These are phyloP conservation scores for Eidolon helvum DNA, from an alignment of 2,113 vertebrate genomes.

Conservation along the genomic window DNA sequence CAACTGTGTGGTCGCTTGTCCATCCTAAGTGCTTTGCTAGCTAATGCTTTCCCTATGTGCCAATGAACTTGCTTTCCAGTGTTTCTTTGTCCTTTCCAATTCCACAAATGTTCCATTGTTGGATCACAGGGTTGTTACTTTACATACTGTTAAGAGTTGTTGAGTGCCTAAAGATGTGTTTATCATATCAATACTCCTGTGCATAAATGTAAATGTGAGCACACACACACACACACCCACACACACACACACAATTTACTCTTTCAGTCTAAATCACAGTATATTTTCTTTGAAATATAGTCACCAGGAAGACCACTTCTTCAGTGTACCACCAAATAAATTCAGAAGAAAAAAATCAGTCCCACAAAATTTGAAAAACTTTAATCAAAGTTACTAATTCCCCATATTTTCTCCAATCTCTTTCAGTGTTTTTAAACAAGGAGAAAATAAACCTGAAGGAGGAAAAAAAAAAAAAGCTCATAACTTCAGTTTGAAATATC, in stretches of 20 bases:
- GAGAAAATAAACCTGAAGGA: neutral
- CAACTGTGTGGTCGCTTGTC: neutral
- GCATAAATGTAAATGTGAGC: neutral
- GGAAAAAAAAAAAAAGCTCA: neutral
- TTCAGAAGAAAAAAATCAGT: neutral
- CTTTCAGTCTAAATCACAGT: slow-evolving; percentile 11
- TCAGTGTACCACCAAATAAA: neutral
- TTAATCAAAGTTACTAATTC: neutral
- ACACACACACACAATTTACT: slow-evolving; percentile 24
- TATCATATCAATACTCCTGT: neutral
- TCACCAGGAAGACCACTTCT: neutral
- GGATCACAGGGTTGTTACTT: neutral
- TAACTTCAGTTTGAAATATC: neutral
- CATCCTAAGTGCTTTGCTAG: slow-evolving; percentile 28
- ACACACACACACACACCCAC: neutral
- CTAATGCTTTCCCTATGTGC: neutral
- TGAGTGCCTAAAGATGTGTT: slow-evolving; percentile 31
- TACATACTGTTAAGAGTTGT: neutral
- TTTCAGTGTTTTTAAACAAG: neutral
- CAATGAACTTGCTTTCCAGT: neutral
- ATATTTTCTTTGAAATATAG: slow-evolving; percentile 34
- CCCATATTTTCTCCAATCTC: neutral
- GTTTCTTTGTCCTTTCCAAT: neutral
- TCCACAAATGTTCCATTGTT: neutral
- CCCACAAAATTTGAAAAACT: neutral